Evolutionary conservation across 2,888 invertebrate genomes (phyloP).

Genomic region (Acanthacorydalis orientalis): DNA sequence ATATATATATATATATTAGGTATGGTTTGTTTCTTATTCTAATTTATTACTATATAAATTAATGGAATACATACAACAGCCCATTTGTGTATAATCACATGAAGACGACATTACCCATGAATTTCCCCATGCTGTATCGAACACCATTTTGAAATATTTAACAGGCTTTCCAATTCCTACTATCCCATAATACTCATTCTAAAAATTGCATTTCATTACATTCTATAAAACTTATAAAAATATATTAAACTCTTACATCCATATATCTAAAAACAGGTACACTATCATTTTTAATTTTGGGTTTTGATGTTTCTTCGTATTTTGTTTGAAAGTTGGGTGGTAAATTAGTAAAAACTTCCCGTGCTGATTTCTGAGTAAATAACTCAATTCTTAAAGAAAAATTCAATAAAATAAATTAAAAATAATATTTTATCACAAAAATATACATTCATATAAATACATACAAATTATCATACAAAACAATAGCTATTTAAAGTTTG

Average conservation of each 20-base stretch:
- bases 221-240: not conserved
- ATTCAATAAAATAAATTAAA: not conserved
- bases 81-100: slow-evolving; percentile 22
- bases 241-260: slow-evolving; percentile 21
- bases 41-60: not conserved
- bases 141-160: slow-evolving; percentile 27
- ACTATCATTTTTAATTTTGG: slow-evolving; percentile 20
- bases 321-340: slow-evolving; percentile 7
- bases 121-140: slow-evolving; percentile 32
- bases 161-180: slow-evolving; percentile 29
- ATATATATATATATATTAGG: too few species aligned
- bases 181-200: slow-evolving; percentile 32
- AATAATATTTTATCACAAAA: not conserved
- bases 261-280: slow-evolving; percentile 23
- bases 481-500: not conserved
- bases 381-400: slow-evolving; percentile 16
- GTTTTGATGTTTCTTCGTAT: slow-evolving; percentile 3
- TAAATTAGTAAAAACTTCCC: slow-evolving; percentile 15
- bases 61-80: slow-evolving; percentile 27
- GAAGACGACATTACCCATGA: slow-evolving; percentile 29
- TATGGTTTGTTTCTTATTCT: too few species aligned
- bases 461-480: not conserved
- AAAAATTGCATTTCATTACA: too few species aligned
- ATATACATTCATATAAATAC: too few species aligned
- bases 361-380: slow-evolving; percentile 16